Conservation (phyloP, 53 echinoderm and acorn worm genomes). For the Astropecten irregularis region DNA sequence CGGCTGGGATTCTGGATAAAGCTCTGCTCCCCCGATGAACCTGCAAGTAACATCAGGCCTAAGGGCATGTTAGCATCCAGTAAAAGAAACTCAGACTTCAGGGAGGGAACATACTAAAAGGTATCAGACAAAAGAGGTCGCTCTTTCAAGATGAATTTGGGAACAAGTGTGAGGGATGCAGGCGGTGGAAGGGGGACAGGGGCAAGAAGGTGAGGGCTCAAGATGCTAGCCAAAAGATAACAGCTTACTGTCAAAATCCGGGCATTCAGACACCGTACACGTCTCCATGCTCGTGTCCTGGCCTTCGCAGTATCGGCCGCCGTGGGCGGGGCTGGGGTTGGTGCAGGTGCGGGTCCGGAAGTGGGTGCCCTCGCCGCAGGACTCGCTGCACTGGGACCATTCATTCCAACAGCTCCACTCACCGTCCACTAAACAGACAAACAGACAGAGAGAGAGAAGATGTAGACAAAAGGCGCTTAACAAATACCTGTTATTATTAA, state of each 20-base stretch:
- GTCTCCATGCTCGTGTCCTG: conserved; percentile 22
- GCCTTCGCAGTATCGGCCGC: conserved; percentile 71
- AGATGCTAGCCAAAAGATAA: no score
- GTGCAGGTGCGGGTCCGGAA: conserved; percentile 66
- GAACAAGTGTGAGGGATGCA: not conserved
- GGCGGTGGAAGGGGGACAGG: not conserved
- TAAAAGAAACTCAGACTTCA: not conserved
- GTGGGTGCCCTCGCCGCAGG: conserved; percentile 69
- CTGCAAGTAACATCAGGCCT: conserved; percentile 45
- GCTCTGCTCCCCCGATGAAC: conserved; percentile 42
- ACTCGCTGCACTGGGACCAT: conserved; percentile 77
- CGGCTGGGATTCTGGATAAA: conserved; percentile 2
- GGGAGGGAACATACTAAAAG: not conserved
- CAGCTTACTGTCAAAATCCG: conserved; percentile 53
- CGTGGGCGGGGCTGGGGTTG: conserved; percentile 70
- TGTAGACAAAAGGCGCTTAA: no score
- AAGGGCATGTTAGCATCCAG: not conserved
- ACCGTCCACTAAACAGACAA: conserved; percentile 72
- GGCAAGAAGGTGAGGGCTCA: no score
- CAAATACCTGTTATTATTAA: no score
- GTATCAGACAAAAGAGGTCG: not conserved
- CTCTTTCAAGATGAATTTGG: not conserved
- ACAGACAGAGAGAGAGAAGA: no score
- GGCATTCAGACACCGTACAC: conserved; percentile 70
- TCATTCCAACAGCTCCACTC: conserved; percentile 89